Base-by-base conservation (phyloP, 2,113 vertebrate species). In the Mobula hypostoma region DNA sequence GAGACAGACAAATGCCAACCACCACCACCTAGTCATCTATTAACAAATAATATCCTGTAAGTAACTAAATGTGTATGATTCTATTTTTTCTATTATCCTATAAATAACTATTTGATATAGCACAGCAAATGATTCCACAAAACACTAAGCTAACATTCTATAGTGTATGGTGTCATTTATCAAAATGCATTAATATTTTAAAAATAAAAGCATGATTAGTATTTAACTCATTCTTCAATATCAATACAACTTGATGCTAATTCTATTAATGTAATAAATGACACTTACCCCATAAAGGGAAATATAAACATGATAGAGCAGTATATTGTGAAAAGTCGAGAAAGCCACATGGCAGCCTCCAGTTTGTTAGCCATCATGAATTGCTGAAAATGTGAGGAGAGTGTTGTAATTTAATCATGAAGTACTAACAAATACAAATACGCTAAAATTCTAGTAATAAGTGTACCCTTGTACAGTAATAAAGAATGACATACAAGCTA, bases 341-440 rank as follows among this genome's bases (percentile, higher is more conserved):
- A 99, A 94, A 99, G 97, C 99, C 99, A 99, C 99, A 99, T 99
- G 9, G 98, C 98, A 0, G 98, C 98, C 96, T 99, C 99, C 96
- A 99, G 95, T 95, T 99, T 99, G 96, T 99, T 99, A 94, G 96
- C 96, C 97, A 99, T 97, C 96, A 99, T 95, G 96, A 98, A 99
- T 98, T 98, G 99, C 99, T 99, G 96, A 24, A 96, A 95, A 90
- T 94, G 94, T 95, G 95, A 95, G 94, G 94, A 94, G 19, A 72
- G 19, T 76, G 74, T 56, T 12, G 12, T 56, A 74, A 93, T 40
- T 70, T 14, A n/a, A 90, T 72, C 40, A 40, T 92, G 66, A 21
- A 92, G 7, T 24, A 19, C 72, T 36, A 40, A 48, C 17, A 72
- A 32, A 74, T 74, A 48, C 17, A 72, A 32, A 74, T 74, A 70